phyloP scores from a whole-genome alignment of 2,888 invertebrate species.

The Calameuta filiformis region DNA sequence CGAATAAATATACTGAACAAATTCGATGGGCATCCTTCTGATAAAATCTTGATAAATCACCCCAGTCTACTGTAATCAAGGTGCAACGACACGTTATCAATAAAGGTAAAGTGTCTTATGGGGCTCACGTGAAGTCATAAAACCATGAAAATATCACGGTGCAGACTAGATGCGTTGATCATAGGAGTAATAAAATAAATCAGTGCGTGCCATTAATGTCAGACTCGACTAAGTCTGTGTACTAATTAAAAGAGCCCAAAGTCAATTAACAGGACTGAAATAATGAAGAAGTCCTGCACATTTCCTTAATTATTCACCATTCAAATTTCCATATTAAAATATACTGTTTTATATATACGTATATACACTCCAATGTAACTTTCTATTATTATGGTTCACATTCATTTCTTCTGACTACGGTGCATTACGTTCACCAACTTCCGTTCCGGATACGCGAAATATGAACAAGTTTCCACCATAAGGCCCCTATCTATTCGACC shows the following conservation, averaged over 20 bases:
- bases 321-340: background rate
- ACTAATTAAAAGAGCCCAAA: background rate
- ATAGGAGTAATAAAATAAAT: background rate
- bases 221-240: background rate
- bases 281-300: background rate
- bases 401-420: constrained; percentile 16
- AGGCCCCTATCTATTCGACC: background rate
- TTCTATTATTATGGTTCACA: constrained; percentile 13
- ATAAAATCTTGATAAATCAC: background rate
- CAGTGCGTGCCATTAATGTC: background rate
- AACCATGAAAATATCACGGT: background rate
- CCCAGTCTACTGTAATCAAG: background rate
- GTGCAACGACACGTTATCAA: background rate
- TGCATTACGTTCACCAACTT: constrained; percentile 11
- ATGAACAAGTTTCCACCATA: constrained; percentile 14
- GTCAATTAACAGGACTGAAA: background rate
- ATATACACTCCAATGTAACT: background rate
- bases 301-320: background rate
- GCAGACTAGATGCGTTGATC: background rate
- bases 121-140: background rate
- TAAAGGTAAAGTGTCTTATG: background rate
- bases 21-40: no score
- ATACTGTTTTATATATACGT: background rate
- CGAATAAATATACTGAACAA: no score
- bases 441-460: constrained; percentile 25